Evolutionary conservation across 2,113 vertebrate genomes (phyloP).

Genomic region (Odobenus rosmarus): DNA sequence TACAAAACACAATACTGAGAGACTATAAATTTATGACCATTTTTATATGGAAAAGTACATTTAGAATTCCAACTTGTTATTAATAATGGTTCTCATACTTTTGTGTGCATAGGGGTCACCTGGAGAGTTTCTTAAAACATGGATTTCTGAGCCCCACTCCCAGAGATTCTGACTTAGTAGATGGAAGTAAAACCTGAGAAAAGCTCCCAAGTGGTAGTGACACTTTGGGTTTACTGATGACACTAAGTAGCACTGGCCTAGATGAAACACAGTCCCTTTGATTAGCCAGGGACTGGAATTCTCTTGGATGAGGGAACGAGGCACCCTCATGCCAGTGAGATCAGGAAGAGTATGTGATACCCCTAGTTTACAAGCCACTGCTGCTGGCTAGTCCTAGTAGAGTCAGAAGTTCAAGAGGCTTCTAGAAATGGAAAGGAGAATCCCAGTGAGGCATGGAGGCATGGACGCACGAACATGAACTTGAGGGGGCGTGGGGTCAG

Average conservation of each 20-base stretch:
- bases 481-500: accelerated
- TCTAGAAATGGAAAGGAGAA: not conserved
- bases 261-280: not conserved
- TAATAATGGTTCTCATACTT: not conserved
- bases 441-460: not conserved
- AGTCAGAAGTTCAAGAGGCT: not conserved
- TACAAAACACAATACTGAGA: not conserved
- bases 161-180: not conserved
- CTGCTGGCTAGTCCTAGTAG: not conserved
- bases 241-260: not conserved
- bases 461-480: not conserved
- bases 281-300: not conserved
- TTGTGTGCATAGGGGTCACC: not conserved
- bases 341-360: not conserved
- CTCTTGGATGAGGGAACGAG: not conserved
- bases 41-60: not conserved
- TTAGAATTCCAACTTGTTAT: not conserved
- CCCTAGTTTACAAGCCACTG: not conserved
- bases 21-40: not conserved
- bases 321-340: not conserved
- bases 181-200: not conserved
- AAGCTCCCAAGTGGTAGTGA: not conserved
- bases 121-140: not conserved
- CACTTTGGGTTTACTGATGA: not conserved
- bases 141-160: not conserved